phyloP scores from a whole-genome alignment of 2,113 vertebrate genomes.

The Oceanodroma tethys region DNA sequence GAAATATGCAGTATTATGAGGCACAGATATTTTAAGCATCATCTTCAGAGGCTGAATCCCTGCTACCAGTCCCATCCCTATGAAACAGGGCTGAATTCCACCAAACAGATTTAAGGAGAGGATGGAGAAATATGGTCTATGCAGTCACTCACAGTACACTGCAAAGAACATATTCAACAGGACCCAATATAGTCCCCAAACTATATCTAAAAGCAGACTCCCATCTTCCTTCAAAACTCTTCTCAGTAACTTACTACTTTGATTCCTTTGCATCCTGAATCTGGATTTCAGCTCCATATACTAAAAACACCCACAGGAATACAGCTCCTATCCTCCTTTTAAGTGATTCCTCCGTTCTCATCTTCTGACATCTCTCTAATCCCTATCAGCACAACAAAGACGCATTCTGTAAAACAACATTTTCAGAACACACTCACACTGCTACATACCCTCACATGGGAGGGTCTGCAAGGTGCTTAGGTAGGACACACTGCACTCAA shows the following conservation, averaged over 20 bases:
- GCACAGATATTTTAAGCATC: neutral
- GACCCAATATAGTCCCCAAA: neutral
- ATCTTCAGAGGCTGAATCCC: neutral
- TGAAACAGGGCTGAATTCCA: neutral
- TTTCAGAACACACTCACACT: neutral
- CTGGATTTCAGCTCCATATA: neutral
- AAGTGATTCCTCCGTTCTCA: neutral
- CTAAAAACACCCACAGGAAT: neutral
- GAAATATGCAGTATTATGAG: neutral
- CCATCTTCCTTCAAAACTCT: neutral
- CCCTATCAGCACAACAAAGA: neutral
- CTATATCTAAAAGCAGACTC: neutral
- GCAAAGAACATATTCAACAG: neutral
- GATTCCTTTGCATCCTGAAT: neutral
- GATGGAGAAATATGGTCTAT: neutral
- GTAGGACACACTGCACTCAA: neutral
- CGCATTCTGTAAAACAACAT: neutral
- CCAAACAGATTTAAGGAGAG: neutral
- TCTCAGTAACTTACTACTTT: neutral
- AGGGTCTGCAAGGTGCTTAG: neutral
- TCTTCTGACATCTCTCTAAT: neutral
- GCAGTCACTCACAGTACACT: neutral
- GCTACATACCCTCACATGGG: accelerated
- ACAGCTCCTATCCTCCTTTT: neutral
- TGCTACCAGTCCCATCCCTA: neutral